These are phyloP conservation scores for Cryptoleucopteryx plumbea DNA, from an alignment of 2,113 vertebrate genomes.

Conservation along the genomic window DNA sequence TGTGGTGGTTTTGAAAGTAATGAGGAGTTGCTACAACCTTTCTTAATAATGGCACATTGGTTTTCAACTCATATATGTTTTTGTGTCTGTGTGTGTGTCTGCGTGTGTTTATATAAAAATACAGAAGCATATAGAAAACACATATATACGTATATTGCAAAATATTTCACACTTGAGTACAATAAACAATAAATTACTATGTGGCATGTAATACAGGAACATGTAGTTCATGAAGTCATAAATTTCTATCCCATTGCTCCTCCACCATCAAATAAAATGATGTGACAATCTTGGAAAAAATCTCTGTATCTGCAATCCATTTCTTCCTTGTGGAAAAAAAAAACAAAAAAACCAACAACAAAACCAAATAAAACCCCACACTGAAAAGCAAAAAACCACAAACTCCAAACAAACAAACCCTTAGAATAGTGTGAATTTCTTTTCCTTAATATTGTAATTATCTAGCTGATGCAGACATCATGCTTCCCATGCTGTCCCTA, in stretches of 20 bases:
- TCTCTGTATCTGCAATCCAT: background rate
- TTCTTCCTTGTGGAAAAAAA: background rate
- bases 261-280: background rate
- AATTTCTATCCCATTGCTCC: background rate
- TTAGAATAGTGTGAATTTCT: background rate
- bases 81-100: background rate
- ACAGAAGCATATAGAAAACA: background rate
- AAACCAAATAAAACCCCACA: background rate
- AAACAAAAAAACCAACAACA: background rate
- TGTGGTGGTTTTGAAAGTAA: background rate
- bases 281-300: background rate
- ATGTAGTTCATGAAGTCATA: background rate
- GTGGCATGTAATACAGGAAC: background rate
- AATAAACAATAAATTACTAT: background rate
- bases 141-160: background rate
- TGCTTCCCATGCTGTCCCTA: fast-evolving
- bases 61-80: background rate
- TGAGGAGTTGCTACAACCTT: background rate
- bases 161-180: background rate
- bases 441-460: background rate
- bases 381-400: background rate
- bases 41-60: background rate
- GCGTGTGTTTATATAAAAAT: background rate
- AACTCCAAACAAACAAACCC: background rate
- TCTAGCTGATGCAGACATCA: background rate